Evolutionary conservation across 2,888 invertebrate genomes (phyloP), one percentile per base, ranked within the genome.

Genomic region (Bimastos eiseni): DNA sequence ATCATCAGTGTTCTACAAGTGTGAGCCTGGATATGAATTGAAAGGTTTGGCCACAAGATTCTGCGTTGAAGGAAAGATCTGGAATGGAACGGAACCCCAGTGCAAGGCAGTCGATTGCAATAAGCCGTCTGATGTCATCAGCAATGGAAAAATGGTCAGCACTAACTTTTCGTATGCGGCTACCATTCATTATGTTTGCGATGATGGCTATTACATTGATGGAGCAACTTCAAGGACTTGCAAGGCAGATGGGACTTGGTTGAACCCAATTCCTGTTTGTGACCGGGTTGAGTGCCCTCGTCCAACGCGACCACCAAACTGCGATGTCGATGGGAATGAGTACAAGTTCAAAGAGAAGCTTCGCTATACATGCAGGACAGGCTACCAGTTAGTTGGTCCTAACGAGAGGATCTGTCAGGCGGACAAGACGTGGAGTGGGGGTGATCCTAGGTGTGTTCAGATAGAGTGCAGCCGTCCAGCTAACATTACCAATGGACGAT

Each of bases 41-140:
- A 37, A 34, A 21, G 92, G 92, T 19, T 70, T 49, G 17, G 19
- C 55, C 8, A 89, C 34, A 21, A 38, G 91, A 34, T 44, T n/a
- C 13, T 92, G 92, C 89, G 37, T 83, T 37, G 89, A 33, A 19
- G 86, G 83, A 33, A 83, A 90, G 41, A 36, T 37, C 19, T 92
- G 92, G 93, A 90, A 83, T 88, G 91, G 92, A 13, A 86, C 88
- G 21, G 49, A 33, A 6, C 92, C 92, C 37, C 86, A 88, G 5
- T 92, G 92, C 83, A 84, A 88, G 6, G 93, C 94, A 15, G 92
- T 94, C 34, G 94, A 94, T 83, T 96, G 96, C 92, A 93, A 93
- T 11, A 92, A 93, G 0, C 95, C 95, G 21, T 90, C 92, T 19
- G 89, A 88, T 37, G 49, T 41, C 24, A 92, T 92, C n/a, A 83